Percentiles rank a stretch among this genome's conserved stretches.
Conservation (phyloP, 2,888 invertebrate species). For the Lamellibrachia satsuma region DNA sequence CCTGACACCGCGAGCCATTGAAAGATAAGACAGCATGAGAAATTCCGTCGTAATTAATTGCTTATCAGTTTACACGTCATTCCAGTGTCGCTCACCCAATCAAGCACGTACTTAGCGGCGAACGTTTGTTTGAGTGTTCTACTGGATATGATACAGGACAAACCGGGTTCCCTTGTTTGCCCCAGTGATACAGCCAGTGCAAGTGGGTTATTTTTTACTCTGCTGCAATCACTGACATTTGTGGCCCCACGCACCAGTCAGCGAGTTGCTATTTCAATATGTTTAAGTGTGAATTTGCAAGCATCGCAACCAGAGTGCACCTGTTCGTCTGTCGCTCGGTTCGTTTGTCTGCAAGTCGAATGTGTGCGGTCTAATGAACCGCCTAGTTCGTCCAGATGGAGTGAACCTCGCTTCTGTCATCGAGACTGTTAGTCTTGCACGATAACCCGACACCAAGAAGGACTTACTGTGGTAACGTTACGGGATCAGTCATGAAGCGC, state of each 20-base stretch:
- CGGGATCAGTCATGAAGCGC: neutral
- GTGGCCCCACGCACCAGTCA: neutral
- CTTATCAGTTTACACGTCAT: neutral
- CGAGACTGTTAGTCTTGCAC: neutral
- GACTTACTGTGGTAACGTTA: neutral
- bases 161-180: neutral
- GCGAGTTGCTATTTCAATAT: neutral
- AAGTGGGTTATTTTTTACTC: neutral
- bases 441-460: neutral
- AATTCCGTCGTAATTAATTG: neutral
- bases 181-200: neutral
- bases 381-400: neutral
- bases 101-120: neutral
- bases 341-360: neutral
- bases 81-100: neutral
- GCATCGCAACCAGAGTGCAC: neutral
- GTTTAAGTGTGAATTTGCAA: neutral
- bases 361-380: neutral
- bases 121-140: neutral
- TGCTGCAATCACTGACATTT: neutral
- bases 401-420: neutral
- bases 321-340: no score
- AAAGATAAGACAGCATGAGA: neutral
- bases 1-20: neutral
- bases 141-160: neutral